Evolutionary conservation across 37 sponge, comb jelly and placozoan species (phyloP).

Genomic region (Chondrosia reniformis): DNA sequence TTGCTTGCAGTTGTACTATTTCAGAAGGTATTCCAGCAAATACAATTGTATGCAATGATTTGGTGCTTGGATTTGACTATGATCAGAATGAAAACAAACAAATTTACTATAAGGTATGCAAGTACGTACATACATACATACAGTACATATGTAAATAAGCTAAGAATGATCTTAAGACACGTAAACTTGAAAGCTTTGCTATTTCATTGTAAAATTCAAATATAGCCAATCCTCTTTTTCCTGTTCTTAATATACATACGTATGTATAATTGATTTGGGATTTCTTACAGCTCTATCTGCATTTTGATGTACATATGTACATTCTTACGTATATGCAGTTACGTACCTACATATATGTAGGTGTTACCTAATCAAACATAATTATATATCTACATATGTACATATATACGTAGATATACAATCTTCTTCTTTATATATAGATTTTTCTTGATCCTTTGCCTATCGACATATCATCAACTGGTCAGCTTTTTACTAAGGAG

Average conservation of each 20-base stretch:
- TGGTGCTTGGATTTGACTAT: constrained; percentile 6
- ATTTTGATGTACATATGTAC: too few relatives aligned
- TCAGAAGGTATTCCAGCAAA: background rate
- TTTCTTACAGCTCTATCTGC: too few relatives aligned
- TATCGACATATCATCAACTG: background rate
- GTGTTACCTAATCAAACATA: too few relatives aligned
- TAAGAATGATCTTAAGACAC: too few relatives aligned
- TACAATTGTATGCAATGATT: background rate
- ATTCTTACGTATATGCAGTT: too few relatives aligned
- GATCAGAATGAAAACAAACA: constrained; percentile 1
- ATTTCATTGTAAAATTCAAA: too few relatives aligned
- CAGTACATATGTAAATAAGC: background rate
- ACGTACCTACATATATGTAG: too few relatives aligned
- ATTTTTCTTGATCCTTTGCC: background rate
- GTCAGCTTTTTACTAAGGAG: background rate
- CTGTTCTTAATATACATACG: too few relatives aligned
- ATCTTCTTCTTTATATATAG: background rate
- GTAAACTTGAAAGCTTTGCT: too few relatives aligned
- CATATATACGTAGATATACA: background rate
- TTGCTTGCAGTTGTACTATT: background rate
- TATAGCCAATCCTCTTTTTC: too few relatives aligned
- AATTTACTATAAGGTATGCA: constrained; percentile 8
- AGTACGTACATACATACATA: background rate
- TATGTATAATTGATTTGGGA: too few relatives aligned
- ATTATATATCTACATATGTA: constrained; percentile 2